These are phyloP conservation scores for Micrasema minimum DNA, from an alignment of 1,140 invertebrate species.

Conservation along the genomic window DNA sequence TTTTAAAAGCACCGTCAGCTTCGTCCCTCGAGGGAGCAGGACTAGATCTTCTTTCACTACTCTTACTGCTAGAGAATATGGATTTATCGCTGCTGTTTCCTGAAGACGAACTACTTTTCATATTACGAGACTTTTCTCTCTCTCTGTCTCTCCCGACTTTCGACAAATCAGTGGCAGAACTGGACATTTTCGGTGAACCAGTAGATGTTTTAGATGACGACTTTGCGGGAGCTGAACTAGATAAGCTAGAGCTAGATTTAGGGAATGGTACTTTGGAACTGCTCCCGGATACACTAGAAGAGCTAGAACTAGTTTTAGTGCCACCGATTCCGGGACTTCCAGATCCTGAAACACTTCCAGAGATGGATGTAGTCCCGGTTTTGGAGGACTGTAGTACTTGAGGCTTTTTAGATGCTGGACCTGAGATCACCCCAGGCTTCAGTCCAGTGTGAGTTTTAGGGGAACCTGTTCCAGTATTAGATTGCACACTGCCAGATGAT, in stretches of 20 bases:
- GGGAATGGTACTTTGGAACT: slow-evolving; percentile 68
- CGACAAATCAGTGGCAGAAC: slow-evolving; percentile 60
- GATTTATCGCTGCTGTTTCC: slow-evolving; percentile 69
- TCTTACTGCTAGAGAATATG: slow-evolving; percentile 72
- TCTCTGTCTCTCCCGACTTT: slow-evolving; percentile 63
- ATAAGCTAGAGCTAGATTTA: slow-evolving; percentile 69
- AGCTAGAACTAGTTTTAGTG: slow-evolving; percentile 57
- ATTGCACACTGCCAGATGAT: slow-evolving; percentile 61
- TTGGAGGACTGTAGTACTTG: slow-evolving; percentile 67
- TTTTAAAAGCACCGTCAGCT: slow-evolving; percentile 68
- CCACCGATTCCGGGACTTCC: slow-evolving; percentile 59
- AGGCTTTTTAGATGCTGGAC: slow-evolving; percentile 82
- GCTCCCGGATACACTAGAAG: slow-evolving; percentile 53
- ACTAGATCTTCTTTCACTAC: slow-evolving; percentile 72
- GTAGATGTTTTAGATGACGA: slow-evolving; percentile 63
- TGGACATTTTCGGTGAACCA: slow-evolving; percentile 64
- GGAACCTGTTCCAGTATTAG: slow-evolving; percentile 71
- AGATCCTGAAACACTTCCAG: slow-evolving; percentile 56
- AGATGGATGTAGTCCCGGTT: slow-evolving; percentile 60
- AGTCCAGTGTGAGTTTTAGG: slow-evolving; percentile 84
- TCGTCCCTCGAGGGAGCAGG: slow-evolving; percentile 70
- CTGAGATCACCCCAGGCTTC: slow-evolving; percentile 85
- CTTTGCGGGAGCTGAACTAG: slow-evolving; percentile 66
- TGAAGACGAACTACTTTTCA: slow-evolving; percentile 58
- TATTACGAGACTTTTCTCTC: slow-evolving; percentile 61